Percentiles rank a stretch among this genome's conserved stretches.
These are phyloP conservation scores for Sturnus vulgaris DNA, from an alignment of 2,113 vertebrate genomes.

Conservation along the genomic window DNA sequence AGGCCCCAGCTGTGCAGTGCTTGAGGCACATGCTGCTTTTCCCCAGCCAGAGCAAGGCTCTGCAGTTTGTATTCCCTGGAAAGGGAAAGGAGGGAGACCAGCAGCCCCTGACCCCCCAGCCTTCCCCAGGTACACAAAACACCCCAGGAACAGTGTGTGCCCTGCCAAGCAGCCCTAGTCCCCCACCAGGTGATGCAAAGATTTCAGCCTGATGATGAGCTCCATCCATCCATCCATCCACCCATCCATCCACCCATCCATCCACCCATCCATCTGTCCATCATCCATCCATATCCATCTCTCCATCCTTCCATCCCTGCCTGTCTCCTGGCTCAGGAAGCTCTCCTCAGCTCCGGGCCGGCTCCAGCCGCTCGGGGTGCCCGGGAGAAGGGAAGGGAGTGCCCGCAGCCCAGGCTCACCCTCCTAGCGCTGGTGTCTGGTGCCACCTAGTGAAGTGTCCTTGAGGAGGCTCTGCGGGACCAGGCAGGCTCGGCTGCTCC, in stretches of 20 bases:
- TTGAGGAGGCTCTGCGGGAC: not conserved
- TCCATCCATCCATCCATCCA: not conserved
- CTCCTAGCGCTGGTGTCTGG: not conserved
- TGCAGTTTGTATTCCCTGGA: not conserved
- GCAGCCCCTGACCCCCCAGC: not conserved
- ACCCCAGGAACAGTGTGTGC: not conserved
- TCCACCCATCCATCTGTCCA: not conserved
- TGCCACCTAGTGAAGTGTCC: slow-evolving; percentile 35
- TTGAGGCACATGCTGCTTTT: not conserved
- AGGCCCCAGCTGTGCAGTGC: not conserved
- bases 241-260: not conserved
- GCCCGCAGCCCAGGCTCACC: not conserved
- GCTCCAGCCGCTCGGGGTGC: too few species aligned
- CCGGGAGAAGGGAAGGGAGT: too few species aligned
- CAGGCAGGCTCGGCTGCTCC: rapidly evolving
- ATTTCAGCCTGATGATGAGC: not conserved
- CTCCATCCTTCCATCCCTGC: too few species aligned
- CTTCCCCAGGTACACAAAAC: not conserved
- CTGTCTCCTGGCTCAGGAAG: not conserved
- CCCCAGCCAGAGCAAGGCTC: not conserved
- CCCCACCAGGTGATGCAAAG: not conserved
- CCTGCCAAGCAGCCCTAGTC: not conserved
- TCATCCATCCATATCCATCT: not conserved
- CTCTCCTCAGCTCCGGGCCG: rapidly evolving
- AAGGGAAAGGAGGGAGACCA: not conserved